Base-by-base conservation (phyloP, 2,888 invertebrate genomes). In the Noctua janthe region DNA sequence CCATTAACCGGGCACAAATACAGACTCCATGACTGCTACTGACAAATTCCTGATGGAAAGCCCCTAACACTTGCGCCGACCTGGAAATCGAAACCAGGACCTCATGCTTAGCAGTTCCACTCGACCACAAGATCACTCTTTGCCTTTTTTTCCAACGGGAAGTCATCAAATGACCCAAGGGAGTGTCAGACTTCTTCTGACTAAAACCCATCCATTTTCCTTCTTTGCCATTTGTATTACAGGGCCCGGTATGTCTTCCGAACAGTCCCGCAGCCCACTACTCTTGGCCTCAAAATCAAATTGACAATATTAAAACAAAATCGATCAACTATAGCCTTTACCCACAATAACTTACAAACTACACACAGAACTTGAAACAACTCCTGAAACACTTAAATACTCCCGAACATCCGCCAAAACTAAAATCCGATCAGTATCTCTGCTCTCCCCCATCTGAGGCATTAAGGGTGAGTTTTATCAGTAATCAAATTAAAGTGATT, bases 401-500 rank as follows among this genome's bases (percentile, higher is more conserved):
- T 70, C 13, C 54, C 6, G 1, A 49, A 74, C 20, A 66, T 43
- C 54, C 51, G 7, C 39, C 51, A 11, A 59, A 71, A 72, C 85
- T 78, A 66, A 73, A 87, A 75, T 62, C 51, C 35, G 80, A 84
- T 84, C 54, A 73, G 23, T 78, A 80, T 82, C 76, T 78, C 71
- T 70, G 29, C 74, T 49, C 54, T 72, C 67, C 56, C 71, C 56
- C 13, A 64, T 69, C 62, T 51, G 54, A 77, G 13, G 67, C 54
- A 76, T 67, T 81, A 81, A 71, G 66, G 76, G 66, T 29, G 54
- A 80, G 71, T 83, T 85, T 81, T 88, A 88, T 89, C 87, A 82
- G 79, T 72, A 76, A 88, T 88, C 89, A 72, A 79, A 87, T 90
- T 85, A 88, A 73, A 51, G 51, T 87, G 84, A 89, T 85, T 83